Conservation (phyloP, 64 coral and sea anemone genomes). For the Porites australiensis region DNA sequence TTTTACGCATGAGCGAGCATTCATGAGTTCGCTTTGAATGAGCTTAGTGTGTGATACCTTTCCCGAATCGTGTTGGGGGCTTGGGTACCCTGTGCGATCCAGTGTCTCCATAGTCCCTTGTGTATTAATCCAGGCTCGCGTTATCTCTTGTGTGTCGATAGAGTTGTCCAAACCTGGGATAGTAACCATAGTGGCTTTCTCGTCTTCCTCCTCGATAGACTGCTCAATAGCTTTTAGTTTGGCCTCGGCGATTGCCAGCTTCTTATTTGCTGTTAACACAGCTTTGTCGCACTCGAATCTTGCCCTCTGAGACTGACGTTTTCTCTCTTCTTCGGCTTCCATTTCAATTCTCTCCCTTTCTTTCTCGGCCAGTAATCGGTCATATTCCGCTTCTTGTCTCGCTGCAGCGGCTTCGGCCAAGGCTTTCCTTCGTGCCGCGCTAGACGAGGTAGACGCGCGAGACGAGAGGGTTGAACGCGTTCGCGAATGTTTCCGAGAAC, state of each 20-base stretch:
- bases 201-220: background rate
- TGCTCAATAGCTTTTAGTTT: background rate
- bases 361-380: background rate
- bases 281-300: background rate
- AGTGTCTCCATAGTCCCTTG: background rate
- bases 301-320: background rate
- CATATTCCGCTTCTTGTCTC: conserved; percentile 30
- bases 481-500: too few relatives aligned
- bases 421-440: background rate
- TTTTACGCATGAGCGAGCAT: background rate
- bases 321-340: background rate
- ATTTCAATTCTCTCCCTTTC: background rate
- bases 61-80: background rate
- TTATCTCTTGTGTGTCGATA: background rate
- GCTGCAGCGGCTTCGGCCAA: conserved; percentile 40
- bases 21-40: too few relatives aligned
- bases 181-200: background rate
- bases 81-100: background rate
- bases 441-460: background rate
- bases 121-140: background rate
- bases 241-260: background rate
- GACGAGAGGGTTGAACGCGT: background rate
- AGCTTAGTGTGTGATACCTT: too few relatives aligned
- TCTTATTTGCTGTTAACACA: background rate
- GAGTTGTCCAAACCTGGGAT: background rate